phyloP scores from a whole-genome alignment of 2,888 invertebrate species.

The Pinctada fucata region DNA sequence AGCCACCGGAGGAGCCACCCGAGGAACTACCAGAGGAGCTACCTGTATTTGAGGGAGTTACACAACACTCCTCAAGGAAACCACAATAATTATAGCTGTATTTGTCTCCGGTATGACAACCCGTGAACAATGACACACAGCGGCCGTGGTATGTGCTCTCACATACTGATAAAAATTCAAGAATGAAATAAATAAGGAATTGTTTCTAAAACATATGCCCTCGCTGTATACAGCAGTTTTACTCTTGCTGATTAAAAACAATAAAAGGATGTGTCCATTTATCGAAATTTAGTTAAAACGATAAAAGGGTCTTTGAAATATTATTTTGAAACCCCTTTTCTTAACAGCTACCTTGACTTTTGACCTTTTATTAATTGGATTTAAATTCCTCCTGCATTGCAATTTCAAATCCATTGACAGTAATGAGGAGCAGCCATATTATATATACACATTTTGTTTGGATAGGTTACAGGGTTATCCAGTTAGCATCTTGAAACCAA shows the following conservation, averaged over 20 bases:
- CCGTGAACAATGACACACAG: constrained; percentile 31
- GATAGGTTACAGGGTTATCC: background rate
- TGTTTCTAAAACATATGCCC: too few species aligned
- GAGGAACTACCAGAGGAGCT: background rate
- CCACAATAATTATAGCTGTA: constrained; percentile 55
- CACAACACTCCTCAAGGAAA: constrained; percentile 50
- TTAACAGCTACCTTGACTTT: too few species aligned
- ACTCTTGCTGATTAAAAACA: too few species aligned
- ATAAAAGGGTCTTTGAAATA: too few species aligned
- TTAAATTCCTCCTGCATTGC: too few species aligned
- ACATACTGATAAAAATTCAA: constrained; percentile 34
- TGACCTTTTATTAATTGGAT: too few species aligned
- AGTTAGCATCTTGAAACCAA: background rate
- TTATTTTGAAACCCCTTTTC: too few species aligned
- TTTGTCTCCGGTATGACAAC: constrained; percentile 47
- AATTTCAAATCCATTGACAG: too few species aligned
- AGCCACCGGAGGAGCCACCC: background rate
- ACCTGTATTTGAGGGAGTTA: constrained; percentile 23
- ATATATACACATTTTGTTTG: background rate
- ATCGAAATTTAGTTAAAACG: too few species aligned
- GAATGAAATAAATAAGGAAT: background rate
- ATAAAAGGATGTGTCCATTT: too few species aligned
- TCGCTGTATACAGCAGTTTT: too few species aligned
- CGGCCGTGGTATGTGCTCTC: constrained; percentile 20
- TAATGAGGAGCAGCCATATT: too few species aligned